Percentiles rank a stretch among this genome's conserved stretches.
phyloP scores from a whole-genome alignment of 2,797 vertebrate genomes.

The Dromococcyx pavoninus region DNA sequence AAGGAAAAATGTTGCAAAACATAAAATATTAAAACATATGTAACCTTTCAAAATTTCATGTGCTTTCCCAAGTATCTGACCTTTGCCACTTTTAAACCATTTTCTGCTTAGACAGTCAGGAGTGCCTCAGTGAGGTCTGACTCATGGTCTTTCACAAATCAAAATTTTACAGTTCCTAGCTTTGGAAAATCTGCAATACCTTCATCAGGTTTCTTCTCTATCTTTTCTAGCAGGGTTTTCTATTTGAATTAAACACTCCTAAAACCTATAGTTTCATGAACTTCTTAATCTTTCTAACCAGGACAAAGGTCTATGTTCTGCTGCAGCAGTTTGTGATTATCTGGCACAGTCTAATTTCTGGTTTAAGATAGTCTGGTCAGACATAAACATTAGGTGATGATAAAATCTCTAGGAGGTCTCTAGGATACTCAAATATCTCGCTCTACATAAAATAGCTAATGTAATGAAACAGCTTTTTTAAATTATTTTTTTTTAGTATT shows the following conservation, averaged over 20 bases:
- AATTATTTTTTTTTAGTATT: background rate
- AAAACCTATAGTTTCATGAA: background rate
- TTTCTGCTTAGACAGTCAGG: background rate
- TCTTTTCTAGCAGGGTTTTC: background rate
- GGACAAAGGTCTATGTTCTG: background rate
- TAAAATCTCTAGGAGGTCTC: background rate
- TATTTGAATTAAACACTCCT: background rate
- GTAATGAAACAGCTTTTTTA: background rate
- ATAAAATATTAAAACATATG: background rate
- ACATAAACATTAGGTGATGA: background rate
- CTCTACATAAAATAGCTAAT: background rate
- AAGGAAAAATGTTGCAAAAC: background rate
- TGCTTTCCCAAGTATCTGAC: background rate
- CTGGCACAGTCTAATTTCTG: background rate
- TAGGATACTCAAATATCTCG: background rate
- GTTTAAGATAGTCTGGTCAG: background rate
- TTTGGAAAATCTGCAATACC: background rate
- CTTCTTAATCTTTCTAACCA: background rate
- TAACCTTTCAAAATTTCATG: background rate
- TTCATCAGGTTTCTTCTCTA: background rate
- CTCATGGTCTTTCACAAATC: background rate
- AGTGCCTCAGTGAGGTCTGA: background rate
- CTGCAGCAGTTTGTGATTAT: background rate
- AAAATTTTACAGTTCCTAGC: background rate
- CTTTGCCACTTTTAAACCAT: background rate